These are phyloP conservation scores for Aethes cnicana DNA, from an alignment of 2,888 invertebrate species.

Conservation along the genomic window DNA sequence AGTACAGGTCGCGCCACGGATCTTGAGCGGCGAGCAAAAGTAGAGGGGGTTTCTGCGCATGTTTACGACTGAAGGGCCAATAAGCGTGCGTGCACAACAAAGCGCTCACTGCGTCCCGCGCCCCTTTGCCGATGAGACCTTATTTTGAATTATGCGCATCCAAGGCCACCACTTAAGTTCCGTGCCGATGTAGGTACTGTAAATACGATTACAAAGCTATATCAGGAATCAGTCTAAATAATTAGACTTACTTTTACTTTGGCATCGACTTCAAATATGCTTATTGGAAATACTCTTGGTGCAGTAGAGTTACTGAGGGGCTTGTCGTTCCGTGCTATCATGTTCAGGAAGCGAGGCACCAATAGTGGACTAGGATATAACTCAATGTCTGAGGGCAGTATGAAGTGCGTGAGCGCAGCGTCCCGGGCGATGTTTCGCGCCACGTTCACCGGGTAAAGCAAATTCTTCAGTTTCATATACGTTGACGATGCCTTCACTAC, in stretches of 20 bases:
- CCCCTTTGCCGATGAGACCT: too few species aligned
- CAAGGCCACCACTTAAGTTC: too few species aligned
- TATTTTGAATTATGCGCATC: too few species aligned
- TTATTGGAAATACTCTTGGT: conserved; percentile 91
- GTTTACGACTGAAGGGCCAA: too few species aligned
- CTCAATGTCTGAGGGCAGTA: conserved; percentile 94
- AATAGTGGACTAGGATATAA: conserved; percentile 93
- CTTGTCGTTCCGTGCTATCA: conserved; percentile 88
- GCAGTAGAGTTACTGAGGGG: conserved; percentile 81
- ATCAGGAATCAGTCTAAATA: too few species aligned
- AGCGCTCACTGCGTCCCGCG: too few species aligned
- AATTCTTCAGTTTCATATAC: conserved; percentile 90
- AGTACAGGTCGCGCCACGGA: too few species aligned
- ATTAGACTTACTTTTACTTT: conserved; percentile 68
- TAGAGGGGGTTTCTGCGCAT: too few species aligned
- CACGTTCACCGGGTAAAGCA: conserved; percentile 94
- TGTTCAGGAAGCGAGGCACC: conserved; percentile 90
- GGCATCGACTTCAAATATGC: conserved; percentile 92
- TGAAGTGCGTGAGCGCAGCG: conserved; percentile 90
- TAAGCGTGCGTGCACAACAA: too few species aligned
- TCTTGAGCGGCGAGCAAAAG: too few species aligned
- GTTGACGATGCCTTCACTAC: conserved; percentile 84
- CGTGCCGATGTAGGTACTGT: too few species aligned
- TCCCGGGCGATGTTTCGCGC: conserved; percentile 94
- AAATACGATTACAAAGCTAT: too few species aligned